Percentiles rank a stretch among this genome's conserved stretches.
Evolutionary conservation across 2,113 vertebrate species (phyloP).

Genomic region (Psettodes erumei): DNA sequence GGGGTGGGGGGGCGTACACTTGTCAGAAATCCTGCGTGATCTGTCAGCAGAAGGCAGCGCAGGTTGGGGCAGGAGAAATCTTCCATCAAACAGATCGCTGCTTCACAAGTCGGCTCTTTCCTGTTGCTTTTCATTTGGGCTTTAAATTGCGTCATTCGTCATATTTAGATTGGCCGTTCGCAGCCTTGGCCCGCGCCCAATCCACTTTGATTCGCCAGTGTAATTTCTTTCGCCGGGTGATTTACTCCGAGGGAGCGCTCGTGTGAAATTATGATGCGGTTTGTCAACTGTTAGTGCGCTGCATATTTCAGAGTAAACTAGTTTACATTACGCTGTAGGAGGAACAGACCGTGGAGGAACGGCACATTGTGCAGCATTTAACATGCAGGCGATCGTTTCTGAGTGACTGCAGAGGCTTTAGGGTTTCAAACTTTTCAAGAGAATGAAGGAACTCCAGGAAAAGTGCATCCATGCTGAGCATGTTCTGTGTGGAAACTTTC

Average conservation of each 20-base stretch:
- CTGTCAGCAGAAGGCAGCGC: conserved; percentile 35
- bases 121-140: conserved; percentile 26
- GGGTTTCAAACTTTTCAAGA: background rate
- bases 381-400: background rate
- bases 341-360: background rate
- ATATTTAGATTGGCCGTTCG: background rate
- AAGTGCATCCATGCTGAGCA: background rate
- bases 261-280: conserved; percentile 5
- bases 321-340: background rate
- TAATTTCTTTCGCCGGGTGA: background rate
- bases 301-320: background rate
- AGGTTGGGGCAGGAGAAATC: background rate
- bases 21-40: conserved; percentile 34
- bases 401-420: background rate
- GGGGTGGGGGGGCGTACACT: conserved; percentile 49
- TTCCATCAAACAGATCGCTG: conserved; percentile 19
- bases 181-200: background rate
- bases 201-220: conserved; percentile 2
- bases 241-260: background rate
- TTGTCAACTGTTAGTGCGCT: conserved; percentile 2
- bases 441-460: background rate
- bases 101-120: conserved; percentile 11
- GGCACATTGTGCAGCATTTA: too few relatives aligned
- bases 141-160: conserved; percentile 31
- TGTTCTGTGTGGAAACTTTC: background rate